phyloP scores from a whole-genome alignment of 2,113 vertebrate species.

The Gobius niger region DNA sequence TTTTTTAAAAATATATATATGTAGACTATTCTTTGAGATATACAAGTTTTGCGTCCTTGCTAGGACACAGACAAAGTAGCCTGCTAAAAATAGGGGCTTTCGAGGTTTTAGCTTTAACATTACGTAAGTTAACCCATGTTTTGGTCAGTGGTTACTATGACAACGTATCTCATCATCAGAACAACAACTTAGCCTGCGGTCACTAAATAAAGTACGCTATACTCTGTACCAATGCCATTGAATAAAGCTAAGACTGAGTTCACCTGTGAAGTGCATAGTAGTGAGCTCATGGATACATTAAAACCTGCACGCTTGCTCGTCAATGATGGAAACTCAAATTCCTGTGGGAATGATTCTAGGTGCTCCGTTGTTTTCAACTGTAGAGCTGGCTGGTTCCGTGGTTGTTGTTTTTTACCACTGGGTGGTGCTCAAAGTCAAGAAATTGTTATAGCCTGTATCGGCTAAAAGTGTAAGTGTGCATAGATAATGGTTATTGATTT shows the following conservation, averaged over 20 bases:
- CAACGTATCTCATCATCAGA: slow-evolving; percentile 26
- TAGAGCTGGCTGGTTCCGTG: not conserved
- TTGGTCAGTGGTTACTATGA: slow-evolving; percentile 53
- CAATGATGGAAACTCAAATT: not conserved
- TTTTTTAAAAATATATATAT: too few species aligned
- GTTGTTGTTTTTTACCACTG: slow-evolving; percentile 30
- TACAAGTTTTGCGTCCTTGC: too few species aligned
- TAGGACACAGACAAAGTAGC: not conserved
- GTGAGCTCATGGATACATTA: too few species aligned
- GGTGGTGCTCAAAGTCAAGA: slow-evolving; percentile 35
- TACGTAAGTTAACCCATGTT: slow-evolving; percentile 42
- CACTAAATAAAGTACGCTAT: too few species aligned
- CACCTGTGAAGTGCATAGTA: too few species aligned
- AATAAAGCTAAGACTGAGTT: too few species aligned
- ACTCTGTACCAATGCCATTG: too few species aligned
- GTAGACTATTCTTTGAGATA: too few species aligned
- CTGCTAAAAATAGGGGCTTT: not conserved
- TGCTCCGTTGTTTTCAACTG: not conserved
- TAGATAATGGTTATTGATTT: not conserved
- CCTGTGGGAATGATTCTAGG: not conserved
- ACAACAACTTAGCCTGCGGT: too few species aligned
- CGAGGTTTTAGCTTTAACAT: not conserved
- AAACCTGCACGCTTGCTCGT: not conserved
- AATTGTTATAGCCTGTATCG: not conserved
- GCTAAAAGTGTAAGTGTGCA: not conserved